Conservation (phyloP, 2,888 invertebrate genomes). For the Panopea generosa region DNA sequence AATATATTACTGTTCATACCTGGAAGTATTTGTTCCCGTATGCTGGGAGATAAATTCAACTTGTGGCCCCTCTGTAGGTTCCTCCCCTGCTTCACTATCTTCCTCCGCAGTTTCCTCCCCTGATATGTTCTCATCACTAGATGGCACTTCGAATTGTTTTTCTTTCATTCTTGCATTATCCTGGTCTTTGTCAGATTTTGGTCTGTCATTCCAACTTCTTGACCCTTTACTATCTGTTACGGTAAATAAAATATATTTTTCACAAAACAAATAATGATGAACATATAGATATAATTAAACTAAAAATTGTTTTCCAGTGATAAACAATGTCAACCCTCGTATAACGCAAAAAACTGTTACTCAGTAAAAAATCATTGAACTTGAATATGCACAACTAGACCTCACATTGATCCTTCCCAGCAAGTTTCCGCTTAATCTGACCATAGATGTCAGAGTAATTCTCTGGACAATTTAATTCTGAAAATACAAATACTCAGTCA, state of each 20-base stretch:
- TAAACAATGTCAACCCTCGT: no score
- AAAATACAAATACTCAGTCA: no score
- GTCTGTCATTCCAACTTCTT: slow-evolving; percentile 22
- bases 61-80: slow-evolving; percentile 26
- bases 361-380: no score
- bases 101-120: slow-evolving; percentile 12
- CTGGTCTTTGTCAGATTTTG: slow-evolving; percentile 49
- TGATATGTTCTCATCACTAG: slow-evolving; percentile 11
- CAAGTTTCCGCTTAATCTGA: no score
- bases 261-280: not conserved
- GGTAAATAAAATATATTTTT: not conserved
- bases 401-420: no score
- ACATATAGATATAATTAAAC: not conserved
- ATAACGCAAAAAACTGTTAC: no score
- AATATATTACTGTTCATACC: no score
- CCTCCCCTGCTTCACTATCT: not conserved
- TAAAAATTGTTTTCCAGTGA: no score
- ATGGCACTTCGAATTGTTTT: slow-evolving; percentile 18
- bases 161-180: slow-evolving; percentile 53
- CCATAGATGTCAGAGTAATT: no score
- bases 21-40: slow-evolving; percentile 8
- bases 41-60: slow-evolving; percentile 46
- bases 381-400: no score
- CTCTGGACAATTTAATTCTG: no score
- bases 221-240: slow-evolving; percentile 18